A percentile compares a stretch with the other conserved stretches of the same genome.
Evolutionary conservation across 2,797 vertebrate genomes (phyloP).

Genomic region (Pachyuromys duprasi): DNA sequence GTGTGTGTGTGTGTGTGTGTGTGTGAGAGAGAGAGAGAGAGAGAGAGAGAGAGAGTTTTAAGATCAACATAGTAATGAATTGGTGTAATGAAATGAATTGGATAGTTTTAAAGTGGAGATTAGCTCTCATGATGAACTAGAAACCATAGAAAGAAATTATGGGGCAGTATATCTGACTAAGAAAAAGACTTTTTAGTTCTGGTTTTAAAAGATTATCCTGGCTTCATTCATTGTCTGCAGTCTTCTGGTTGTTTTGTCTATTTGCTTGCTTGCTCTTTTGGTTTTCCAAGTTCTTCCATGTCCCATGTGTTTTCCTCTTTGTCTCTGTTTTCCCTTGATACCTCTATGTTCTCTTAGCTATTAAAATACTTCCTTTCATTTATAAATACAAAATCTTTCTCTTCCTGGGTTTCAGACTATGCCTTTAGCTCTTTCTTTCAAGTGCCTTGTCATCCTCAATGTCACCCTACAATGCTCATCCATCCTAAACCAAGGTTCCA

Average conservation of each 20-base stretch:
- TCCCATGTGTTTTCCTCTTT: background rate
- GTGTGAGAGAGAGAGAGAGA: background rate
- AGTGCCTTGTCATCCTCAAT: background rate
- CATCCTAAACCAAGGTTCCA: background rate
- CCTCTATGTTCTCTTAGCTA: background rate
- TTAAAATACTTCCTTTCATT: background rate
- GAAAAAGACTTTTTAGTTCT: conserved; percentile 34
- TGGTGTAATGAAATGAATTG: background rate
- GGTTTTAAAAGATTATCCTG: conserved; percentile 29
- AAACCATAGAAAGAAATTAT: conserved; percentile 65
- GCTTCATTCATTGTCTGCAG: background rate
- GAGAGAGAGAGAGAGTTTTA: conserved; percentile 32
- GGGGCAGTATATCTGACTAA: conserved; percentile 19
- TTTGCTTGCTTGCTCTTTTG: background rate
- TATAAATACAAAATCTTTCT: background rate
- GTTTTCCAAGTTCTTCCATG: conserved; percentile 22
- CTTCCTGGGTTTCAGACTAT: background rate
- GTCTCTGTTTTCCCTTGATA: background rate
- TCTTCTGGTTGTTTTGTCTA: background rate
- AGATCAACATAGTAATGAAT: conserved; percentile 64
- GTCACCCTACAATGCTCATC: background rate
- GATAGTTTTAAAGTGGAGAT: conserved; percentile 66
- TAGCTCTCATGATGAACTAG: conserved; percentile 63
- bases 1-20: background rate
- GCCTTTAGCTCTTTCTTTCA: background rate